Percentiles rank a stretch among this genome's conserved stretches.
phyloP scores from a whole-genome alignment of 1,140 invertebrate genomes.

The Drosophila baimaii region DNA sequence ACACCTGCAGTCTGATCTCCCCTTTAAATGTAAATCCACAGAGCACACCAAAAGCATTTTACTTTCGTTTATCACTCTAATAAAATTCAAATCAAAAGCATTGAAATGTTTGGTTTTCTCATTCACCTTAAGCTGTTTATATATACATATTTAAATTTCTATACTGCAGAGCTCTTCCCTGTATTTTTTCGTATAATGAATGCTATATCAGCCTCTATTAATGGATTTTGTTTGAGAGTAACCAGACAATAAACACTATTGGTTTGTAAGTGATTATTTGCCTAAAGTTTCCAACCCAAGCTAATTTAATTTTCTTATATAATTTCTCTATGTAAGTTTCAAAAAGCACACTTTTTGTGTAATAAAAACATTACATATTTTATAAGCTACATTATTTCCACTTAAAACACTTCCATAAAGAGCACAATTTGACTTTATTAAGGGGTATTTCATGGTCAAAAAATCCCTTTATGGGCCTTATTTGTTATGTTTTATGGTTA shows the following conservation, averaged over 20 bases:
- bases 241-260: conserved; percentile 1
- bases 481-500: conserved; percentile 32
- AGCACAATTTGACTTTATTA: neutral
- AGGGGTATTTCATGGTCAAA: conserved; percentile 6
- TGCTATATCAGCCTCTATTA: conserved; percentile 4
- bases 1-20: neutral
- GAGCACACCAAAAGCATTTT: neutral
- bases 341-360: too few relatives aligned
- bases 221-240: conserved; percentile 3
- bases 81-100: conserved; percentile 12
- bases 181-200: neutral
- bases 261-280: neutral
- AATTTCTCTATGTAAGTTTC: neutral
- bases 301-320: neutral
- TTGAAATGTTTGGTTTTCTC: conserved; percentile 2
- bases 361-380: too few relatives aligned
- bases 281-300: neutral
- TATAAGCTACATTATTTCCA: too few relatives aligned
- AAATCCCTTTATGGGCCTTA: neutral
- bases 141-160: conserved; percentile 22
- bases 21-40: too few relatives aligned
- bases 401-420: neutral
- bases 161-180: conserved; percentile 1
- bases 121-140: conserved; percentile 11
- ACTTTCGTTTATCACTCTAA: conserved; percentile 7